Conservation (phyloP, 2,797 vertebrate genomes). For the Phataginus tricuspis region DNA sequence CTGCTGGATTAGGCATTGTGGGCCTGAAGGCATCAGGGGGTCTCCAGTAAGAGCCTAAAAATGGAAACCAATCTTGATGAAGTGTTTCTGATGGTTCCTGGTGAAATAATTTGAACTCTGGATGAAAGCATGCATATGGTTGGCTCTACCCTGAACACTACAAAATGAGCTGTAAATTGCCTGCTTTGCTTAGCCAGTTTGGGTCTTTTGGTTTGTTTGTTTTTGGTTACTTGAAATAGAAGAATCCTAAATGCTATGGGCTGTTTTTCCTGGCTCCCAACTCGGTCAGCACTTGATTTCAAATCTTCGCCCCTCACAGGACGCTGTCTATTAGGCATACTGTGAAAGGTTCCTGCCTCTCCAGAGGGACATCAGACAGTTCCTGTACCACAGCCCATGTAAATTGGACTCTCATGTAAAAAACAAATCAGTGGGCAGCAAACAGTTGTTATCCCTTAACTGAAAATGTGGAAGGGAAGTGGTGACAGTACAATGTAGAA, state of each 20-base stretch:
- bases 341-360: background rate
- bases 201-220: background rate
- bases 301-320: background rate
- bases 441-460: background rate
- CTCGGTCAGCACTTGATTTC: background rate
- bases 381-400: background rate
- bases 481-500: background rate
- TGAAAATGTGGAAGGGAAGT: conserved; percentile 12
- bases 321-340: background rate
- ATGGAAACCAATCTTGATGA: background rate
- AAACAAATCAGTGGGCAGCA: background rate
- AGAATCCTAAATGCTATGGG: background rate
- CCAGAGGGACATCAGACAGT: background rate
- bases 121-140: background rate
- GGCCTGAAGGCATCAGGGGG: background rate
- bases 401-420: background rate
- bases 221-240: background rate
- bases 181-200: background rate
- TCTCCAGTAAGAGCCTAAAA: background rate
- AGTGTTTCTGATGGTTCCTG: background rate
- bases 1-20: background rate
- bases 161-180: background rate
- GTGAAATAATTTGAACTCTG: background rate
- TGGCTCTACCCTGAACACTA: conserved; percentile 17
- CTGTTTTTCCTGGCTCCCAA: background rate